Percentiles rank a stretch among this genome's conserved stretches.
These are phyloP conservation scores for Thymelicus sylvestris DNA, from an alignment of 2,888 invertebrate species.

Conservation along the genomic window DNA sequence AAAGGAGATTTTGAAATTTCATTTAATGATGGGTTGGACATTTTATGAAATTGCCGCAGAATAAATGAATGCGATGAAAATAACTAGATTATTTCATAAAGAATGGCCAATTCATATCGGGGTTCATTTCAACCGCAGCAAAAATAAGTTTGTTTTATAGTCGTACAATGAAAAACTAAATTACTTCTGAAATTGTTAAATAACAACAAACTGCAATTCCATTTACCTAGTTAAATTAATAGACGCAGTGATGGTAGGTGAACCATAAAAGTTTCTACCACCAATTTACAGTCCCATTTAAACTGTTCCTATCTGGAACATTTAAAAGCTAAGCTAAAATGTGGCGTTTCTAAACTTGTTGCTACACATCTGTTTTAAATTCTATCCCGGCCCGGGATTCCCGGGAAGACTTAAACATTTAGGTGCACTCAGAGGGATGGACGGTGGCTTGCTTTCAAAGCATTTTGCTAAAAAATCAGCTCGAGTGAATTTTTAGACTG, in stretches of 20 bases:
- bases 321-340: slow-evolving; percentile 22
- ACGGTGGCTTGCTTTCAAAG: slow-evolving; percentile 20
- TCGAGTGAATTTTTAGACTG: slow-evolving; percentile 19
- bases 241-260: not conserved
- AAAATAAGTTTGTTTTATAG: too few relatives aligned
- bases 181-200: too few relatives aligned
- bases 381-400: slow-evolving; percentile 18
- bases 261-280: not conserved
- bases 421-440: slow-evolving; percentile 28
- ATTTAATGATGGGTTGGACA: too few relatives aligned
- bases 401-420: slow-evolving; percentile 33
- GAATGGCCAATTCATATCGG: too few relatives aligned
- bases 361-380: slow-evolving; percentile 31
- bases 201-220: too few relatives aligned
- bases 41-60: too few relatives aligned
- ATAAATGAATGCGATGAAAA: too few relatives aligned
- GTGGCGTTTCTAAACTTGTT: slow-evolving; percentile 33
- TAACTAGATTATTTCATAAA: too few relatives aligned
- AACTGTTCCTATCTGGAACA: not conserved
- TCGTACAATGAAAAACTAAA: too few relatives aligned
- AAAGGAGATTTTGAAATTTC: too few relatives aligned
- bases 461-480: slow-evolving; percentile 31
- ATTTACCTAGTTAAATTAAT: too few relatives aligned
- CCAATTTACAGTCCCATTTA: not conserved
- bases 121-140: too few relatives aligned